Base-by-base conservation (phyloP, 2,888 invertebrate species). In the Drosophila yooni region DNA sequence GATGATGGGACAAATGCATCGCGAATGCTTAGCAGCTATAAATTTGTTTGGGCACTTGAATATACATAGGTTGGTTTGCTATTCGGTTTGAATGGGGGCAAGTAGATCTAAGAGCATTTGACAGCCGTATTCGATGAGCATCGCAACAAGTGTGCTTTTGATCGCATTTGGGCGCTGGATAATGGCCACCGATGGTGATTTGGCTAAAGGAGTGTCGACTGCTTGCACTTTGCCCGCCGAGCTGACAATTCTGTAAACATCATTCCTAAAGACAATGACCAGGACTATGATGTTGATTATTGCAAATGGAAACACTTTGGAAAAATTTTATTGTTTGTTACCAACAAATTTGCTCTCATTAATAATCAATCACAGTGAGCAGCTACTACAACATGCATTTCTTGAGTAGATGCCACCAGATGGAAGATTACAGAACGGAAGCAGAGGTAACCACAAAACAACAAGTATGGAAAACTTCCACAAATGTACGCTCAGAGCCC, bases 251-350 rank as follows among this genome's bases (percentile, higher is more conserved):
- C 88, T 85, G 80, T 92, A 93, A 31, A 88, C 82, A 64, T 92
- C 92, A 92, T 96, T 95, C 89, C 94, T 94, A 90, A 98, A 96
- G 93, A 97, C 96, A 71, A 98, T 96, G 70, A 99, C 95, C 93
- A 99, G 94, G 68, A 99, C 98, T 50, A 98, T 98, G 70, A 99
- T 98, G 93, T 99, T 99, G 94, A 18, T 36, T 36, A 6, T 36
- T 36, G 15, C 0, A 7, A 36, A 36, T 36, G 6, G 15, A 15
- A 15, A 36, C 6, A 36, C 15, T 36, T 36, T 36, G 36, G 15
- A 7, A 3, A 15, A 36, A 36, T 2, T 7, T 7, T 36, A 18
- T 15, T 15, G 36, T 7, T 15, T 36, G 7, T 36, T 36, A 18
- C 36, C 36, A 15, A 36, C 36, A 36, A 36, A 36, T 15, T 36